Evolutionary conservation across 2,113 vertebrate genomes (phyloP).

Genomic region (Sander lucioperca): DNA sequence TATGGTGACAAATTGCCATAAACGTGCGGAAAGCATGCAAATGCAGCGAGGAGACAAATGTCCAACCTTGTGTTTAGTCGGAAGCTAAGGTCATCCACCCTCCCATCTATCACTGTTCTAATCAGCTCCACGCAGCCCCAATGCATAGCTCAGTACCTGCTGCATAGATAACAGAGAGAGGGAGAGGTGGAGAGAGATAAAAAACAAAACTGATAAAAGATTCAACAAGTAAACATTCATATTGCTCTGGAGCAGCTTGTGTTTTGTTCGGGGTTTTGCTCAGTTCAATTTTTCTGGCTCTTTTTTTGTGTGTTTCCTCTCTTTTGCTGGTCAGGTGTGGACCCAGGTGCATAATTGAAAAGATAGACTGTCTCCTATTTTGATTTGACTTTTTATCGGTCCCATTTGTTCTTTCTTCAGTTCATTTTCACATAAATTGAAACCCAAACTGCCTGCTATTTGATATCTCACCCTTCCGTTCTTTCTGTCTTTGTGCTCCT

Average conservation of each 20-base stretch:
- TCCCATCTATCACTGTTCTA: slow-evolving; percentile 84
- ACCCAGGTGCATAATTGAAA: slow-evolving; percentile 46
- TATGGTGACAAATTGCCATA: slow-evolving; percentile 80
- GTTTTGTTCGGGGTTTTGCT: slow-evolving; percentile 24
- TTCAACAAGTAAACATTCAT: slow-evolving; percentile 80
- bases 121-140: slow-evolving; percentile 81
- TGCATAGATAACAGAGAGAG: slow-evolving; percentile 79
- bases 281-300: slow-evolving; percentile 15
- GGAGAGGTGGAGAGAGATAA: slow-evolving; percentile 37
- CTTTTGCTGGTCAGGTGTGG: slow-evolving; percentile 32
- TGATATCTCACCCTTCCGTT: slow-evolving; percentile 8
- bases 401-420: slow-evolving; percentile 25
- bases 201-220: slow-evolving; percentile 79
- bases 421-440: slow-evolving; percentile 48
- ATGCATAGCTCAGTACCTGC: slow-evolving; percentile 67
- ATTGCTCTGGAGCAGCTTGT: slow-evolving; percentile 33
- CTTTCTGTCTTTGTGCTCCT: slow-evolving; percentile 25
- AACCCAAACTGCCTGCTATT: slow-evolving; percentile 19
- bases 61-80: slow-evolving; percentile 85
- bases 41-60: slow-evolving; percentile 81
- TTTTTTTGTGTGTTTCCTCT: slow-evolving; percentile 17
- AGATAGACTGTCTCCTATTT: slow-evolving; percentile 24
- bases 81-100: slow-evolving; percentile 83
- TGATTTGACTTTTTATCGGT: slow-evolving; percentile 26
- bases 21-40: slow-evolving; percentile 80